Evolutionary conservation across 2,113 vertebrate species (phyloP), one percentile per base, ranked within the genome.

Genomic region (Rana temporaria): DNA sequence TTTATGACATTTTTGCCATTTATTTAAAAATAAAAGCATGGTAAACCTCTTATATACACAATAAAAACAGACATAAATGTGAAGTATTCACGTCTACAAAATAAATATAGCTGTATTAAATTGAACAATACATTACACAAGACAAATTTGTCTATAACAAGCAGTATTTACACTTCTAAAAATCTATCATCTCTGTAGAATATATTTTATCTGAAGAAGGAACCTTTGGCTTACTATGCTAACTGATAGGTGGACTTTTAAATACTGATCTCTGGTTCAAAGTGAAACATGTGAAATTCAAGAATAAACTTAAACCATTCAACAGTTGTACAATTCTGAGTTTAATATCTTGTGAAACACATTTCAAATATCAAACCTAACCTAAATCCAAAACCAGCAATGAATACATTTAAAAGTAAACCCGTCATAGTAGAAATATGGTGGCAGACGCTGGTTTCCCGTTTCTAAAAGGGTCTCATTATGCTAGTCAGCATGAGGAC

Each of bases 1-100:
- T 91, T 93, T 85, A 89, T 92, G 85, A 90, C 87, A 90, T 91
- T 92, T 90, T 88, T 91, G 87, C 91, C 91, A 93, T 94, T 95
- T 94, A 94, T 94, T 94, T 87, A 86, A 88, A 91, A 88, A 66
- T 74, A 92, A 93, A 30, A 93, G 88, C 88, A 91, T 87, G 88
- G 85, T 91, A 89, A 92, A 92, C 88, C 90, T 94, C 87, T 81
- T 88, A 94, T 92, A 94, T 92, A 90, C 89, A 86, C 57, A n/a
- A n/a, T n/a, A 88, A 88, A 85, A 88, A 89, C 83, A 88, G 67
- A 67, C 89, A 16, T 67, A 77, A 69, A 24, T 22, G 85, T 89
- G 87, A 91, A 93, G 93, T 92, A 94, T 89, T 93, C 90, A 93
- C 26, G 57, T 63, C 68, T 65, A 94, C 90, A 93, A 92, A 94